These are phyloP conservation scores for Lasioglossum zephyrum DNA, from an alignment of 2,888 invertebrate species.

Conservation along the genomic window DNA sequence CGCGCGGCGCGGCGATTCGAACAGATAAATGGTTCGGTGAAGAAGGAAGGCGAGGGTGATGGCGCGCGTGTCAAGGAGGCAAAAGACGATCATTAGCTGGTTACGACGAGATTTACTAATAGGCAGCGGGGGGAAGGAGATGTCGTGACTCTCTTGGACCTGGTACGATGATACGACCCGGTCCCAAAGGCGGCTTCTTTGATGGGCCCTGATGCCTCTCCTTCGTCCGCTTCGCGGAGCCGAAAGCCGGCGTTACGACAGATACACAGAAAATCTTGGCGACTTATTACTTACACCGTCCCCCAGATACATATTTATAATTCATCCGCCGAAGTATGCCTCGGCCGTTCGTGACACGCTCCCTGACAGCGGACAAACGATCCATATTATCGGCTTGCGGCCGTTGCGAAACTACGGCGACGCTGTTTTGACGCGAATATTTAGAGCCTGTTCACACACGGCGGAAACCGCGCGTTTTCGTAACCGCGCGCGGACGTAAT, in stretches of 20 bases:
- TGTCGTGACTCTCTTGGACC: slow-evolving; percentile 72
- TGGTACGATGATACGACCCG: slow-evolving; percentile 77
- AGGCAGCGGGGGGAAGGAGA: slow-evolving; percentile 80
- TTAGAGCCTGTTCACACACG: too few species aligned
- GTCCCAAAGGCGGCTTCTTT: slow-evolving; percentile 78
- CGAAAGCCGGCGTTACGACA: slow-evolving; percentile 71
- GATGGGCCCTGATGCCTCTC: slow-evolving; percentile 74
- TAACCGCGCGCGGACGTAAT: too few species aligned
- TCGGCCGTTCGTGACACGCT: not conserved
- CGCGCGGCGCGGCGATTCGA: not conserved
- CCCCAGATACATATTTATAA: slow-evolving; percentile 56
- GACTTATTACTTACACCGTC: slow-evolving; percentile 65
- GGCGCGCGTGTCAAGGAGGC: slow-evolving; percentile 54
- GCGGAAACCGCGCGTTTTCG: too few species aligned
- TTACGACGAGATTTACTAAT: slow-evolving; percentile 81
- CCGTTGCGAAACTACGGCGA: not conserved
- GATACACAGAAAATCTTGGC: slow-evolving; percentile 68
- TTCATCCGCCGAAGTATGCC: slow-evolving; percentile 35
- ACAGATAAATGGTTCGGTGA: slow-evolving; percentile 16
- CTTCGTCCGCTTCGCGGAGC: slow-evolving; percentile 71
- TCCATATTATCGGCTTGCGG: slow-evolving; percentile 25
- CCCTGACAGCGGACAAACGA: slow-evolving; percentile 15
- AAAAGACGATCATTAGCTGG: slow-evolving; percentile 79
- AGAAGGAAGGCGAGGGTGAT: slow-evolving; percentile 33
- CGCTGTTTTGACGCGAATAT: slow-evolving; percentile 16